These are phyloP conservation scores for Macrotrachela quadricornifera DNA, from an alignment of 1,140 invertebrate species.

Conservation along the genomic window DNA sequence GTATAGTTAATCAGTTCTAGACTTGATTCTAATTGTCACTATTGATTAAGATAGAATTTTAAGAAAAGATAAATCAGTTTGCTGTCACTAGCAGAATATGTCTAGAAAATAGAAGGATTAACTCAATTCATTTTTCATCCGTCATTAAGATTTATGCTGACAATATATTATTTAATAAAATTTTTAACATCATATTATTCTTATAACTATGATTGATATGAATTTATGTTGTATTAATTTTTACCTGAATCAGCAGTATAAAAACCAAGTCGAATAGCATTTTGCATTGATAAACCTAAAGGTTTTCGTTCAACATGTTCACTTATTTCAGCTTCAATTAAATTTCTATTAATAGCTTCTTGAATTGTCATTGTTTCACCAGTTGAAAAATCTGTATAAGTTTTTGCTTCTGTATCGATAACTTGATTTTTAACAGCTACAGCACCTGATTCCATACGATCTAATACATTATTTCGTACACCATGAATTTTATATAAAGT, in stretches of 20 bases:
- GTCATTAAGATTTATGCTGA: too few species aligned
- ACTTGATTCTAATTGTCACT: too few species aligned
- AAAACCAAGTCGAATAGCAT: constrained; percentile 6
- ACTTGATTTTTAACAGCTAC: neutral
- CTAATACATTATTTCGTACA: neutral
- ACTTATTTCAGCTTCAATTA: constrained; percentile 1
- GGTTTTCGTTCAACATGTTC: constrained; percentile 6
- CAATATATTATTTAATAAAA: too few species aligned
- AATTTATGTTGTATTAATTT: neutral
- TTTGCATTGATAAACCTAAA: constrained; percentile 5
- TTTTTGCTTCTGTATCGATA: constrained; percentile 6
- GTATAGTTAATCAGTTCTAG: too few species aligned
- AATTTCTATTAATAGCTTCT: constrained; percentile 1
- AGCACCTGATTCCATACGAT: too few species aligned
- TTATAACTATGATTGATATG: too few species aligned
- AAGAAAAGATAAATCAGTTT: too few species aligned
- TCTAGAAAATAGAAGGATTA: too few species aligned
- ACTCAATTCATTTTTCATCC: too few species aligned
- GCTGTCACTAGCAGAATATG: too few species aligned
- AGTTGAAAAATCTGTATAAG: neutral
- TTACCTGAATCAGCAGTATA: neutral
- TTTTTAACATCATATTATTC: too few species aligned
- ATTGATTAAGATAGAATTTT: too few species aligned
- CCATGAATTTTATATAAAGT: constrained; percentile 1
- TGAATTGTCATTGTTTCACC: neutral